Percentiles rank a stretch among this genome's conserved stretches.
phyloP scores from a whole-genome alignment of 2,113 vertebrate species.

The Aviceda subcristata region DNA sequence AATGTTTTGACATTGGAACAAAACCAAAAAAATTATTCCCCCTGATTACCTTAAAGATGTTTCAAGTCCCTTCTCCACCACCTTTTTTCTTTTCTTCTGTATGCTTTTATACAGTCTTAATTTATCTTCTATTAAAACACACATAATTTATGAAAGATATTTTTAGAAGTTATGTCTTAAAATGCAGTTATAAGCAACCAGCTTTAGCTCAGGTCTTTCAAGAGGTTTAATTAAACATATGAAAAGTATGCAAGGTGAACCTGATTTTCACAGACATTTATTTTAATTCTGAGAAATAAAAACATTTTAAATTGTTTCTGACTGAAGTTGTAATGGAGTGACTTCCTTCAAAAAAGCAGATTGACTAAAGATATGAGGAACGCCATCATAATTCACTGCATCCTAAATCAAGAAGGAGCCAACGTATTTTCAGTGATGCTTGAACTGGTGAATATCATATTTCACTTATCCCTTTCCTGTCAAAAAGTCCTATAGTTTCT shows the following conservation, averaged over 20 bases:
- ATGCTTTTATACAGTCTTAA: not conserved
- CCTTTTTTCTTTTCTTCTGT: not conserved
- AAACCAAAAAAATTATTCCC: not conserved
- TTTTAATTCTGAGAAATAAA: not conserved
- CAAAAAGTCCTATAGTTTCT: not conserved
- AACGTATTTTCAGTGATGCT: not conserved
- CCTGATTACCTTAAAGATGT: not conserved
- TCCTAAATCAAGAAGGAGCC: not conserved
- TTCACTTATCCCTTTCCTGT: not conserved
- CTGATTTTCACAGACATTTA: not conserved
- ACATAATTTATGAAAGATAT: not conserved
- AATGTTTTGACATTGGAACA: not conserved
- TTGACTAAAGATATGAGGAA: not conserved
- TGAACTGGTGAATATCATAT: not conserved
- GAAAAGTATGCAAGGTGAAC: not conserved
- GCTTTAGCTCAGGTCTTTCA: not conserved
- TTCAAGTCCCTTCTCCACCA: not conserved
- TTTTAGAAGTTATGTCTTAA: not conserved
- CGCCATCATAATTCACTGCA: not conserved
- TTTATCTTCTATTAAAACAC: not conserved
- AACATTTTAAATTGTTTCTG: not conserved
- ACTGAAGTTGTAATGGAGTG: not conserved
- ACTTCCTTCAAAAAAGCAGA: not conserved
- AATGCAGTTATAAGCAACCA: not conserved
- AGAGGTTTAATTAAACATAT: not conserved